A percentile compares a stretch with the other conserved stretches of the same genome.
Evolutionary conservation across 1,140 invertebrate species (phyloP).

Genomic region (Drosophila sp.): DNA sequence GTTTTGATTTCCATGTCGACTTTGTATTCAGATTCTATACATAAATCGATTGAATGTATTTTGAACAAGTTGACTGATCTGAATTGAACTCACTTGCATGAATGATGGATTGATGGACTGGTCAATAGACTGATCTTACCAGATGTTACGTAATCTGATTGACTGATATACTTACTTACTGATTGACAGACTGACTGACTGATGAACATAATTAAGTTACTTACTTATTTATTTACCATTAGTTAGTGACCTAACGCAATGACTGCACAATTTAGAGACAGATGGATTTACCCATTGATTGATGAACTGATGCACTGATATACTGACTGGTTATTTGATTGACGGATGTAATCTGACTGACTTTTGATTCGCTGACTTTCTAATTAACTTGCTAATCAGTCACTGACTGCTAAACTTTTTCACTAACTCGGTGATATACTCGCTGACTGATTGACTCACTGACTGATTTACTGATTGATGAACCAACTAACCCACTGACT

Average conservation of each 20-base stretch:
- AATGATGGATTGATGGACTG: background rate
- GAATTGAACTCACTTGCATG: constrained; percentile 4
- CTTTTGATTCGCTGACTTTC: no score
- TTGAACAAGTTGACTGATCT: constrained; percentile 6
- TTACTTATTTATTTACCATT: background rate
- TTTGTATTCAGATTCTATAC: background rate
- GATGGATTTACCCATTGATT: background rate
- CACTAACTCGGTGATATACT: background rate
- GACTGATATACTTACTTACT: background rate
- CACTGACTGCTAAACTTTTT: no score
- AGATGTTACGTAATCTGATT: background rate
- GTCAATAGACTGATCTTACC: background rate
- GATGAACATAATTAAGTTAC: background rate
- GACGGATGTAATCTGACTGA: background rate
- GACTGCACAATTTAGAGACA: no score
- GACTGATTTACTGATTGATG: background rate
- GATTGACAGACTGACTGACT: background rate
- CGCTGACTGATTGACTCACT: background rate
- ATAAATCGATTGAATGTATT: constrained; percentile 10
- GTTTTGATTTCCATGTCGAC: constrained; percentile 3
- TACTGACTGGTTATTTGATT: background rate
- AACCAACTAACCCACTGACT: background rate
- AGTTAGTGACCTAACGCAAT: background rate
- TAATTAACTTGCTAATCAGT: no score
- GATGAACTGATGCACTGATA: background rate